phyloP scores from a whole-genome alignment of 2,888 invertebrate genomes.

The Caenorhabditis wallacei region DNA sequence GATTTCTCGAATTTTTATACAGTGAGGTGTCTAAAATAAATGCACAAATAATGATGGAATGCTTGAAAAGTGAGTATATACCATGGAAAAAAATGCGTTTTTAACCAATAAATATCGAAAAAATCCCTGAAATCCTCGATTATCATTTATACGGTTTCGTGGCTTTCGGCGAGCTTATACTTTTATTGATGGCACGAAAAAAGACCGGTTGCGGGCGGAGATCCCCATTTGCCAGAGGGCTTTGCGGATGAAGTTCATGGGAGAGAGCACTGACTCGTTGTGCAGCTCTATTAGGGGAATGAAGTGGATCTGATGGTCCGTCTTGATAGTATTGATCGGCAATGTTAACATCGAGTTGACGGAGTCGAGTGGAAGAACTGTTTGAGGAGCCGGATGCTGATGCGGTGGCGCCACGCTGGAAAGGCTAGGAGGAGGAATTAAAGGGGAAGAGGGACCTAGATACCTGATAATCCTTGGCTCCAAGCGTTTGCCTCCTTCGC shows the following conservation, averaged over 20 bases:
- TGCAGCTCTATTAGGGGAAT: slow-evolving; percentile 35
- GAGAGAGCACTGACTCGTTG: slow-evolving; percentile 31
- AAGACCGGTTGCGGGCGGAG: slow-evolving; percentile 41
- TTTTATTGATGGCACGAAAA: slow-evolving; percentile 52
- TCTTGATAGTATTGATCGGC: slow-evolving; percentile 61
- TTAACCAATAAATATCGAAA: not conserved
- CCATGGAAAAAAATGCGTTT: no score
- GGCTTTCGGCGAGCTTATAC: slow-evolving; percentile 24
- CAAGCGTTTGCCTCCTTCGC: slow-evolving; percentile 38
- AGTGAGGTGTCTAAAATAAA: no score
- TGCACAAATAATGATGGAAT: no score
- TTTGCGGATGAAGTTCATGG: slow-evolving; percentile 48
- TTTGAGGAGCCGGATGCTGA: slow-evolving; percentile 44
- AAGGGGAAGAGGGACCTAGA: not conserved
- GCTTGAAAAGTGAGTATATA: not conserved
- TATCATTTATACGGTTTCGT: slow-evolving; percentile 4
- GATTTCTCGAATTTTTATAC: not conserved
- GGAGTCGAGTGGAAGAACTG: slow-evolving; percentile 43
- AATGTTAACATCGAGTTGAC: slow-evolving; percentile 48
- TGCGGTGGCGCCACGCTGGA: slow-evolving; percentile 29
- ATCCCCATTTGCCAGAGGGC: slow-evolving; percentile 25
- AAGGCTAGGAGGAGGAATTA: not conserved
- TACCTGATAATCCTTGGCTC: slow-evolving; percentile 36
- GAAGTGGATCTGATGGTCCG: slow-evolving; percentile 30
- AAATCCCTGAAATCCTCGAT: not conserved